Evolutionary conservation across 2,113 vertebrate genomes (phyloP), one percentile per base, ranked within the genome.

Genomic region (Micronisus gabar): DNA sequence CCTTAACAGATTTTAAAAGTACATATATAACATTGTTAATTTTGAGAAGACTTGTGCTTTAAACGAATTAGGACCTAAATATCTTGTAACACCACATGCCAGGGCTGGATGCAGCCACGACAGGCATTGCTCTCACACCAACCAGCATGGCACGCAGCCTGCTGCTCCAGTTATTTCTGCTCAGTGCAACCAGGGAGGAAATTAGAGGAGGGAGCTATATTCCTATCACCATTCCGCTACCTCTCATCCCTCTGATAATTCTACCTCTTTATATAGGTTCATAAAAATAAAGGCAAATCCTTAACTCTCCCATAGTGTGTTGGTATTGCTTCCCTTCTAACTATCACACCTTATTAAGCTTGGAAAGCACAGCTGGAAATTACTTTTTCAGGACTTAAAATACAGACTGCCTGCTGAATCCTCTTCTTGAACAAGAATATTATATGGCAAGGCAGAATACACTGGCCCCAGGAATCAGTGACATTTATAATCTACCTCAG

Each of bases 351-450:
- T 70, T 70, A 91, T 74, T 88, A 90, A 93, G 45, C 56, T 65
- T 72, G 61, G 55, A 88, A 88, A 71, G 61, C 66, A 91, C 78
- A 89, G 78, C 62, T 94, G 76, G 84, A 96, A 87, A 82, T 67
- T 2, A 89, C 76, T 84, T 95, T 86, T 86, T 92, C 73, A 66
- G 68, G 76, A 82, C 17, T 73, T 93, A 85, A 90, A 96, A 95
- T 76, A 90, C 73, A 93, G 73, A 86, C 48, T 59, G 73, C 71
- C 86, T 90, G 65, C 74, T 91, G 78, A 95, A 86, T 75, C 20
- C 20, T 48, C 27, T 90, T 92, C 84, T 79, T 41, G 68, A 91
- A 88, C 38, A 93, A 84, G 93, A 97, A 76, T 67, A 87, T 16
- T 50, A 4, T 67, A 82, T 47, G 52, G 26, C 79, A 95, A 86